Percentiles rank a stretch among this genome's conserved stretches.
phyloP scores from a whole-genome alignment of 2,888 invertebrate species.

The Silvanus unidentatus region DNA sequence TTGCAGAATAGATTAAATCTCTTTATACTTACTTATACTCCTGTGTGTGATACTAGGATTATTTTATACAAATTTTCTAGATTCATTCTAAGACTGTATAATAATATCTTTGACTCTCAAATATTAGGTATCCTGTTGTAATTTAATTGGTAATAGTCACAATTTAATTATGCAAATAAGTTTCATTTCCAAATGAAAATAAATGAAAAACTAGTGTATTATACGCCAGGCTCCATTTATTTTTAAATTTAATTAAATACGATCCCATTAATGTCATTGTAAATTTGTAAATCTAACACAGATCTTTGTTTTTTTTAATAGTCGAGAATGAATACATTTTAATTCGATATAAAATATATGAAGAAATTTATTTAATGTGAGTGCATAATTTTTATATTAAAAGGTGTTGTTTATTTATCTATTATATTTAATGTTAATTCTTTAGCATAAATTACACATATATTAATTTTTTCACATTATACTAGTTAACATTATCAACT shows the following conservation, averaged over 20 bases:
- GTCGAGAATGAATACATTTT: neutral
- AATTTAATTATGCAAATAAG: slow-evolving; percentile 19
- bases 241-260: slow-evolving; percentile 22
- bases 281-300: slow-evolving; percentile 15
- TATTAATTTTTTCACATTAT: no score
- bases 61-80: no score
- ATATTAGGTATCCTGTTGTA: no score
- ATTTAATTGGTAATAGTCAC: slow-evolving; percentile 6
- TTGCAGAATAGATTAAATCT: neutral
- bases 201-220: neutral
- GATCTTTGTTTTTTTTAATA: slow-evolving; percentile 15
- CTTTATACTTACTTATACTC: slow-evolving; percentile 13
- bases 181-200: slow-evolving; percentile 5
- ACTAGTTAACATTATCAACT: no score
- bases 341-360: no score
- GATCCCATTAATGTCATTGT: slow-evolving; percentile 16
- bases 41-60: neutral
- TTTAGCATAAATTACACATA: no score
- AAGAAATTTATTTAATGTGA: no score
- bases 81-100: no score
- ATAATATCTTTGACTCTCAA: no score
- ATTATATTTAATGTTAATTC: no score
- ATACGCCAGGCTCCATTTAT: neutral
- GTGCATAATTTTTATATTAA: slow-evolving; percentile 8
- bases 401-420: slow-evolving; percentile 1